Evolutionary conservation across 64 coral and sea anemone species (phyloP), one percentile per base, ranked within the genome.

Genomic region (Pocillopora damicornis): DNA sequence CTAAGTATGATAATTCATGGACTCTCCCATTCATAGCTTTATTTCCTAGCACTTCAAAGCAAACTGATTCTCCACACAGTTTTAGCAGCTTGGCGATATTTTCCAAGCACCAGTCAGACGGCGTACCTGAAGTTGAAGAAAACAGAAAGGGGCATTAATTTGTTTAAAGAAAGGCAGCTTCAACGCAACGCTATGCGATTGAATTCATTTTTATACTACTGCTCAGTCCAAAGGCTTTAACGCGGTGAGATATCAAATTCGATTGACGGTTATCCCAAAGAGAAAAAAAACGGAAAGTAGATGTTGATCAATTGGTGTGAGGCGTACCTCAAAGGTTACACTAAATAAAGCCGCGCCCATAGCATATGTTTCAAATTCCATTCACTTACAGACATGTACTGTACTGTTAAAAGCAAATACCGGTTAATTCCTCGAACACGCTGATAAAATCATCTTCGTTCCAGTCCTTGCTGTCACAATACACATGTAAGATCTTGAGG

Each of bases 21-120:
- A 92, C 75, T 80, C 93, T 92, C 61, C 97, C 97, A 77, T 99
- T 99, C 10, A 99, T 88, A 85, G 97, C 97, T 86, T 95, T 99
- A 62, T 94, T 99, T 87, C 93, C 97, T 45, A 99, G 88, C 37
- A 99, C 90, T 37, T 91, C 90, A 26, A 85, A 88, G 37, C 87
- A 86, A 63, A 99, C 92, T 58, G 76, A 83, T 73, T 99, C 87
- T 36, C 97, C 93, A 61, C 88, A 99, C 61, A 99, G 79, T 57
- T 95, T 94, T 37, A 99, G 86, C 62, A 99, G 76, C 62, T 99
- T 99, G 30, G 97, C 93, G 59, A 95, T 87, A 79, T 99, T 99
- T 81, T 99, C 97, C 63, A 95, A 80, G 68, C 97, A 99, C 97
- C 97, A 99, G 59, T 95, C 93, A 77, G 78, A 85, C 37, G 90